Evolutionary conservation across 2,888 invertebrate species (phyloP).

Genomic region (Cactoblastis cactorum): DNA sequence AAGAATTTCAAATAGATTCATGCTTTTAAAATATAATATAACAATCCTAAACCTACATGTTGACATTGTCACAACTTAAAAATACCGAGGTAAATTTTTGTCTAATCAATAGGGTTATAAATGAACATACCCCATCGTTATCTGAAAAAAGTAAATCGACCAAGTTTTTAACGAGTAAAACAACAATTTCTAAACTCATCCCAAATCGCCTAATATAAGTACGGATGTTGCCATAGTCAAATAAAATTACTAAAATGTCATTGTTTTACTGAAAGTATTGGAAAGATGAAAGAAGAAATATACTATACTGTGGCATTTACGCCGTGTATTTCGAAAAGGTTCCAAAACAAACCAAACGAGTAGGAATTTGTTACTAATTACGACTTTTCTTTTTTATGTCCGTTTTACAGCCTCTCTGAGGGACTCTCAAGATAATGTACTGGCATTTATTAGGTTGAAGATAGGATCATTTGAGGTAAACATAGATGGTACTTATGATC

Average conservation of each 20-base stretch:
- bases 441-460: conserved; percentile 31
- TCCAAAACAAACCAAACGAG: conserved; percentile 15
- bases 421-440: conserved; percentile 33
- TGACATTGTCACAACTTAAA: background rate
- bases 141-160: conserved; percentile 31
- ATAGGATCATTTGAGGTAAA: conserved; percentile 15
- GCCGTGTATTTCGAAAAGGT: conserved; percentile 14
- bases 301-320: background rate
- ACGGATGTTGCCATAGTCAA: conserved; percentile 20
- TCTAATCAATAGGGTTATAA: conserved; percentile 16
- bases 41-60: too few relatives aligned
- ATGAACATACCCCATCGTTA: conserved; percentile 23
- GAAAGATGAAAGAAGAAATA: background rate
- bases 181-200: conserved; percentile 26
- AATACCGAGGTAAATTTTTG: background rate
- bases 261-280: background rate
- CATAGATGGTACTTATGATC: background rate
- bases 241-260: background rate
- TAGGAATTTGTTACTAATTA: conserved; percentile 46
- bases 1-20: too few relatives aligned
- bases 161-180: conserved; percentile 35
- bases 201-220: conserved; percentile 16
- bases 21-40: too few relatives aligned
- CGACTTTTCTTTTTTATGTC: conserved; percentile 42
- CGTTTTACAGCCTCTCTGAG: conserved; percentile 33